Base-by-base conservation (phyloP, 2,888 invertebrate genomes). In the Leptinotarsa juncta region DNA sequence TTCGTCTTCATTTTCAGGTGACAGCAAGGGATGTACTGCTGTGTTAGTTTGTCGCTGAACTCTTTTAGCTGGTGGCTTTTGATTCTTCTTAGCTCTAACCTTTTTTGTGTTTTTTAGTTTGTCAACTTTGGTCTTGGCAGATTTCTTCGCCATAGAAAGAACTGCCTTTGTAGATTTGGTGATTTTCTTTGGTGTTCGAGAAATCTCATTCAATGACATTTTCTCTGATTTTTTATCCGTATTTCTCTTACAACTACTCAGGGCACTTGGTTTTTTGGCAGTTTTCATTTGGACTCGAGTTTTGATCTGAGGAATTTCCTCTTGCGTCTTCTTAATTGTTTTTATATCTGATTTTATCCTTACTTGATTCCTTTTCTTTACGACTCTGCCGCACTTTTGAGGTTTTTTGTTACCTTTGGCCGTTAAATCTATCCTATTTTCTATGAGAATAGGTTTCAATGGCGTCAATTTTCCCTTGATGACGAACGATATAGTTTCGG, bases 401-500 rank as follows among this genome's bases (percentile, higher is more conserved):
- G 73, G 18, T 53, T 49, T 70, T 51, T 48, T 70, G 20, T 75
- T 81, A 1, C 77, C 72, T 71, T 82, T 84, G 32, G 72, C 81
- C 60, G 82, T 76, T 72, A 82, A 57, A 65, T 77, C 75, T 20
- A 73, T 71, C 72, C 80, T 79, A 60, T 79, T 75, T 26, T 78
- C 73, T n/a, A 81, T 70, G 15, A 79, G 76, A 53, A 80, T 82
- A 49, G 85, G 81, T 77, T 85, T 85, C 18, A 86, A 83, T 3
- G 86, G 86, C 3, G 86, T 85, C 42, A 87, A 75, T 80, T 88
- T 86, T 50, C 87, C 87, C 78, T 87, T 86, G 48, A 87, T 86
- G n/a, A 87, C 87, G 76, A 86, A 87, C 4, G 87, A 85, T 74
- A 87, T 87, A 4, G 88, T 87, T 79, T 87, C 87, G 5, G 87